A percentile compares a stretch with the other conserved stretches of the same genome.
Evolutionary conservation across 2,888 invertebrate species (phyloP).

Genomic region (Callyntrura guangdongensis): DNA sequence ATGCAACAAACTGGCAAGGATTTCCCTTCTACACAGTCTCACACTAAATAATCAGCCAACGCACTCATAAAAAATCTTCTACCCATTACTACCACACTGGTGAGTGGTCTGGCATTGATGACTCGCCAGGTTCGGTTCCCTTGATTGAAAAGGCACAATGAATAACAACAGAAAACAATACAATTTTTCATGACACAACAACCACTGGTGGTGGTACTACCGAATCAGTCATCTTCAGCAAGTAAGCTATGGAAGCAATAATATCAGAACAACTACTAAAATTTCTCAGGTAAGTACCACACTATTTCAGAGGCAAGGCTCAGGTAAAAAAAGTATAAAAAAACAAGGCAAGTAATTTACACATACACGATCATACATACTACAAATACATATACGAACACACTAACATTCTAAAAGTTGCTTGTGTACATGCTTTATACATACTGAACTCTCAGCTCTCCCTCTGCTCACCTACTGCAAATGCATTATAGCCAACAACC

Average conservation of each 20-base stretch:
- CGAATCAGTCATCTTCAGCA: slow-evolving; percentile 33
- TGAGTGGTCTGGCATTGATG: slow-evolving; percentile 19
- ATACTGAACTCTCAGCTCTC: not conserved
- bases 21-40: slow-evolving; percentile 26
- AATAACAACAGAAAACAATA: slow-evolving; percentile 35
- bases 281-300: slow-evolving; percentile 50
- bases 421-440: slow-evolving; percentile 7
- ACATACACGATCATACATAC: not conserved
- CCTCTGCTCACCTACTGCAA: not conserved
- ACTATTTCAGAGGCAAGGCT: slow-evolving; percentile 29
- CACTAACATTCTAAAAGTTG: not conserved
- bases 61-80: slow-evolving; percentile 31
- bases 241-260: slow-evolving; percentile 30
- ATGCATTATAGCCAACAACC: not conserved
- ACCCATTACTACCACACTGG: not conserved
- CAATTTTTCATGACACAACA: slow-evolving; percentile 34
- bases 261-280: too few species aligned
- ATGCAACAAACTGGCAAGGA: slow-evolving; percentile 38
- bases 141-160: slow-evolving; percentile 4
- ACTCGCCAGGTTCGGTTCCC: slow-evolving; percentile 3
- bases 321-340: slow-evolving; percentile 38
- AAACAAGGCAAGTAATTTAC: slow-evolving; percentile 35
- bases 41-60: not conserved
- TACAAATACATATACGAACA: not conserved
- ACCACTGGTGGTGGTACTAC: not conserved